Evolutionary conservation across 2,888 invertebrate species (phyloP).

Genomic region (Erynnis tages): DNA sequence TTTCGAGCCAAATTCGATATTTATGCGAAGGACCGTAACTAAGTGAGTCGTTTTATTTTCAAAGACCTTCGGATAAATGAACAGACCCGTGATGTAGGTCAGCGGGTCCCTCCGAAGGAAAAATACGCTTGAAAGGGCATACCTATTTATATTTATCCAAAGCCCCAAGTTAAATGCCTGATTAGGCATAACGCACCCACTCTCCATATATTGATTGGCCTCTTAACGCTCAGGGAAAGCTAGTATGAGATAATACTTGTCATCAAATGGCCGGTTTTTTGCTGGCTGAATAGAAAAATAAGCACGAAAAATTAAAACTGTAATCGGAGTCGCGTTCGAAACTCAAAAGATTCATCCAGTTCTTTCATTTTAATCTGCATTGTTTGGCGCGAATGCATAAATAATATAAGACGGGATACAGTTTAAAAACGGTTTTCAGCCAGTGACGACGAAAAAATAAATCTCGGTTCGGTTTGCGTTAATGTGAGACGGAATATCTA

Average conservation of each 20-base stretch:
- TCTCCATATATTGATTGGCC: slow-evolving; percentile 62
- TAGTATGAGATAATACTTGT: slow-evolving; percentile 71
- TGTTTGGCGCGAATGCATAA: slow-evolving; percentile 23
- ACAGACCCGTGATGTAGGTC: slow-evolving; percentile 29
- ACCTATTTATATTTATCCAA: slow-evolving; percentile 37
- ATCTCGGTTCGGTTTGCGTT: slow-evolving; percentile 1
- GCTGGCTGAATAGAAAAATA: slow-evolving; percentile 34
- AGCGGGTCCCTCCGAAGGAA: slow-evolving; percentile 32
- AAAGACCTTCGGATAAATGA: slow-evolving; percentile 5
- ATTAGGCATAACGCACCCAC: slow-evolving; percentile 58
- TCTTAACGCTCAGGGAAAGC: slow-evolving; percentile 53
- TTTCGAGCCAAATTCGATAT: slow-evolving; percentile 3
- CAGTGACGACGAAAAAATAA: slow-evolving; percentile 25
- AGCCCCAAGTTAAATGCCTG: slow-evolving; percentile 45
- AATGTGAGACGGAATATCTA: background rate
- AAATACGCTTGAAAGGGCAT: slow-evolving; percentile 33
- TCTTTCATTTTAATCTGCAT: slow-evolving; percentile 25
- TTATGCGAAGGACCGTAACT: background rate
- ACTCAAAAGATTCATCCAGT: slow-evolving; percentile 12
- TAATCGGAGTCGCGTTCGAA: slow-evolving; percentile 9
- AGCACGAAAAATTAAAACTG: slow-evolving; percentile 23
- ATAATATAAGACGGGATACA: slow-evolving; percentile 17
- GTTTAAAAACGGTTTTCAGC: slow-evolving; percentile 24
- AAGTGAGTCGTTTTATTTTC: slow-evolving; percentile 6
- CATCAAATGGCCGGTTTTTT: slow-evolving; percentile 60